phyloP scores from a whole-genome alignment of 2,797 vertebrate species.

The Etheostoma nigrum region DNA sequence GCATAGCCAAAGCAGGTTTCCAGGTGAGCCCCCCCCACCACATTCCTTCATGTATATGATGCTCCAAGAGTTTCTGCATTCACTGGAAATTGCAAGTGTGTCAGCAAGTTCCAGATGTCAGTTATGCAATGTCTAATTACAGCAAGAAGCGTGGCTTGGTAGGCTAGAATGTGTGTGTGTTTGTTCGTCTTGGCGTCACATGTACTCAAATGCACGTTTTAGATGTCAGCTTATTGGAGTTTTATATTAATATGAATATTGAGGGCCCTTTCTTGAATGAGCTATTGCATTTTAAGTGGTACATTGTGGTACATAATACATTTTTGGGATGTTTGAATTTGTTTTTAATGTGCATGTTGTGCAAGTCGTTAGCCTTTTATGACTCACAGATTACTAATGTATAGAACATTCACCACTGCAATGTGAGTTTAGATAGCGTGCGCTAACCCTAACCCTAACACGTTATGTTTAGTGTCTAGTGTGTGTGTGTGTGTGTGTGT shows the following conservation, averaged over 20 bases:
- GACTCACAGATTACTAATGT: too few relatives aligned
- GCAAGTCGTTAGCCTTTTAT: too few relatives aligned
- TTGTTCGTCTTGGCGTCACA: background rate
- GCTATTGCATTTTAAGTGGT: too few relatives aligned
- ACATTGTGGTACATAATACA: background rate
- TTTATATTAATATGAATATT: background rate
- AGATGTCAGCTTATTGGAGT: slow-evolving; percentile 2
- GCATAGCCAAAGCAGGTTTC: slow-evolving; percentile 59
- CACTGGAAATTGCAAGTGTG: slow-evolving; percentile 72
- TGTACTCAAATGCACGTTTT: background rate
- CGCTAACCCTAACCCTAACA: too few relatives aligned
- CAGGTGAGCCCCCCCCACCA: slow-evolving; percentile 65
- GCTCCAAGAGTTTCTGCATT: slow-evolving; percentile 72
- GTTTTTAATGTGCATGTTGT: background rate
- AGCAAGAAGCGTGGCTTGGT: slow-evolving; percentile 36
- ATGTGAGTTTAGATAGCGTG: too few relatives aligned
- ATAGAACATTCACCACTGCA: too few relatives aligned
- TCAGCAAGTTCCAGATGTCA: slow-evolving; percentile 81
- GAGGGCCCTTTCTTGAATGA: background rate
- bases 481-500: too few relatives aligned
- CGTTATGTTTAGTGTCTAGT: too few relatives aligned
- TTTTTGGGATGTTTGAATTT: background rate
- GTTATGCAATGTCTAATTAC: slow-evolving; percentile 80
- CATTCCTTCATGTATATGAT: slow-evolving; percentile 60
- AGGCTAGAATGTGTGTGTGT: slow-evolving; percentile 8